Evolutionary conservation across 2,888 invertebrate species (phyloP), one percentile per base, ranked within the genome.

Genomic region (Sicus ferrugineus): DNA sequence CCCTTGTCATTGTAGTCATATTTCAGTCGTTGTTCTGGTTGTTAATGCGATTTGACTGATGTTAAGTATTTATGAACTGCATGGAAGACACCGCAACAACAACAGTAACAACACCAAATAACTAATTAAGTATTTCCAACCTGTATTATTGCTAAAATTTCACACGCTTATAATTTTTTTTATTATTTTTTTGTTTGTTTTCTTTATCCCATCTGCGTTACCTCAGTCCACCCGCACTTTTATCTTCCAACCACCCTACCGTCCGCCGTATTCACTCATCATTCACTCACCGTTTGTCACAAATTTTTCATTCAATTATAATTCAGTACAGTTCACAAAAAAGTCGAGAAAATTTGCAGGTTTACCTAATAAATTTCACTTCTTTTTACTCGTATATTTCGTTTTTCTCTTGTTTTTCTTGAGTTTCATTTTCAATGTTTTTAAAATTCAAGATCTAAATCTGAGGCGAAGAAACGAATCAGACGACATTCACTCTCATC

Each of bases 361-460:
- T 48, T 31, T 58, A 19, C 7, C 4, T 7, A 59, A 61, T 65
- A 50, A 66, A 69, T 69, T 69, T 69, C 69, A 69, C 69, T 69
- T 69, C 58, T 65, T 42, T 28, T 56, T 16, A 58, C 48, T 46
- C 56, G 19, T 46, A n/a, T n/a, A n/a, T 67, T 65, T 65, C 52
- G 16, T 34, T 46, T 31, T 23, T 46, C 48, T 56, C 30, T 56
- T 58, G 2, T 21, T 16, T 42, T 16, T 30, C 6, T 11, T 5
- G 46, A 7, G 14, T 38, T 63, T 46, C 2, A 16, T 65, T 54
- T 65, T 52, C 54, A 34, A 14, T 65, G 14, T 19, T 52, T 64
- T 21, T n/a, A n/a, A 21, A 26, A n/a, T 38, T 52, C 21, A 34
- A 50, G 21, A 30, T 50, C 28, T n/a, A n/a, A 28, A 46, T 46